Base-by-base conservation (phyloP, 1,140 invertebrate species). In the Orius laevigatus region DNA sequence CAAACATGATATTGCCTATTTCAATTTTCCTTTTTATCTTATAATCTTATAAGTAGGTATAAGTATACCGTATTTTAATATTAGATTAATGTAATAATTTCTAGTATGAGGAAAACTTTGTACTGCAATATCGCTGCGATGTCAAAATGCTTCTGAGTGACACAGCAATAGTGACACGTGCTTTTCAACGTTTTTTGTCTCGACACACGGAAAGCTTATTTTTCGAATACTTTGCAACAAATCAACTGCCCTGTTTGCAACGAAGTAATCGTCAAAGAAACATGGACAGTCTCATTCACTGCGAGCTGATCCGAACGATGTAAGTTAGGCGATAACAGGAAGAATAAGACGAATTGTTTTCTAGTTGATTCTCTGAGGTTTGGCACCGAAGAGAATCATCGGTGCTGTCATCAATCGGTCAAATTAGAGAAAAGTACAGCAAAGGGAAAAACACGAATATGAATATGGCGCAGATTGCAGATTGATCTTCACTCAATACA, bases 111-210 rank as follows among this genome's bases (percentile, higher is more conserved):
- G 9, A 42, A 46, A 9, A 18, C 12, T 31, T 46, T 53, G 20
- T 19, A 11, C 34, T 53, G 51, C 33, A 53, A 53, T 34, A 46
- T 49, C 6, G 3, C 33, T 19, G n/a, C 32, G 45, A 33, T 53
- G 51, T n/a, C 38, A 49, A 39, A 16, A 14, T 38, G 11, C 34
- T 19, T 18, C 19, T 53, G 15, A 42, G 31, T 32, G 48, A 48
- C 1, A 36, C 10, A 5, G 47, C 32, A 31, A 49, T 47, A 43
- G 47, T 53, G 2, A 49, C 51, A 1, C 14, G 51, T 11, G 49
- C 47, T 35, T 35, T 46, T 8, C 51, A n/a, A 53, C 38, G 47
- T 53, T n/a, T 53, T 53, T 46, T 53, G 51, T 46, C 4, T 16
- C 8, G 51, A 48, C 10, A 47, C 51, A 53, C 41, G 51, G 51